Percentiles rank a stretch among this genome's conserved stretches.
Evolutionary conservation across 2,113 vertebrate species (phyloP).

Genomic region (Hippocampus abdominalis): DNA sequence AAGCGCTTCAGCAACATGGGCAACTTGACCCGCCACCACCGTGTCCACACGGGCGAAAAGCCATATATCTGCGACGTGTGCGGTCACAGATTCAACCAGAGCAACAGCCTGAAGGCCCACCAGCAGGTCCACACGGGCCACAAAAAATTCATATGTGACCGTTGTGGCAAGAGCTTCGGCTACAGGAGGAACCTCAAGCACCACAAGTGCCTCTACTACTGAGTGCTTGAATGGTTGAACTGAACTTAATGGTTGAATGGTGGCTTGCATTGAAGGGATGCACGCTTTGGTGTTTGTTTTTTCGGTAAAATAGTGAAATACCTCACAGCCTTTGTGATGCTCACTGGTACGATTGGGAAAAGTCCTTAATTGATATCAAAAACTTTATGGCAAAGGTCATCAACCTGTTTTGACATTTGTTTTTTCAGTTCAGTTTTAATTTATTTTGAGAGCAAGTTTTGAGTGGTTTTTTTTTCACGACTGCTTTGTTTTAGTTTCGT

Average conservation of each 20-base stretch:
- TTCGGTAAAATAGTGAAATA: not conserved
- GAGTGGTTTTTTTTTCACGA: too few relatives aligned
- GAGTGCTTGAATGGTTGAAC: constrained; percentile 2
- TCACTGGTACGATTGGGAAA: not conserved
- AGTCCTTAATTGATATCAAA: not conserved
- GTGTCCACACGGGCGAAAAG: constrained; percentile 73
- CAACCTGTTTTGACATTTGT: too few relatives aligned
- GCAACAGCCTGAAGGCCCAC: constrained; percentile 74
- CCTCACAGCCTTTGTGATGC: not conserved
- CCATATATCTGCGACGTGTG: constrained; percentile 67
- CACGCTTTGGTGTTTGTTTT: not conserved
- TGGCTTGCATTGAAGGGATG: not conserved
- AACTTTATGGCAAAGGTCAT: too few relatives aligned
- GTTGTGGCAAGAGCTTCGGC: constrained; percentile 72
- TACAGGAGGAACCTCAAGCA: constrained; percentile 71
- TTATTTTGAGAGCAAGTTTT: too few relatives aligned
- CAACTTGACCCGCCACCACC: constrained; percentile 78
- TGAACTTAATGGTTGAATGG: not conserved
- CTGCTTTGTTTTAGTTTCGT: not conserved
- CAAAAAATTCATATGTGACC: constrained; percentile 76
- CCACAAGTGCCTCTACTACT: constrained; percentile 65
- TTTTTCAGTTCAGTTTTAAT: too few relatives aligned
- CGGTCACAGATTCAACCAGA: constrained; percentile 71
- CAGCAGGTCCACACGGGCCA: constrained; percentile 70
- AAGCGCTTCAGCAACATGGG: constrained; percentile 78